These are phyloP conservation scores for Heliconius himera DNA, from an alignment of 1,140 invertebrate genomes.

Conservation along the genomic window DNA sequence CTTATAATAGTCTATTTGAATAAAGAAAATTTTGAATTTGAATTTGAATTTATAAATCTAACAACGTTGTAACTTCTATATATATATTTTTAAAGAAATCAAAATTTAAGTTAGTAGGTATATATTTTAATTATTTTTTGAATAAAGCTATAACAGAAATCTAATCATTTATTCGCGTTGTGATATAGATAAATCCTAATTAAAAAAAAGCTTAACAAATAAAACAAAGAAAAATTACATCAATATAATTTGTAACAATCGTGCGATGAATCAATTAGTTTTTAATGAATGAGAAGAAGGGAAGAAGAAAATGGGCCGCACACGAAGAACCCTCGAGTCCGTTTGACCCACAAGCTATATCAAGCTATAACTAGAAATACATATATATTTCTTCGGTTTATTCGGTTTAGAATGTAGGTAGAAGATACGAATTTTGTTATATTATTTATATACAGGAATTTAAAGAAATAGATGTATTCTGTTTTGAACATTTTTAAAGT, in stretches of 20 bases:
- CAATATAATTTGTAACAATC: conserved; percentile 60
- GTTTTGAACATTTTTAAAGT: no score
- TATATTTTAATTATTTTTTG: no score
- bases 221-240: conserved; percentile 49
- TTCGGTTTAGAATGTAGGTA: no score
- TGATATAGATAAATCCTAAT: neutral
- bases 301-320: conserved; percentile 50
- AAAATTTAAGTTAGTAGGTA: no score
- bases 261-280: conserved; percentile 75
- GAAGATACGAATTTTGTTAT: no score
- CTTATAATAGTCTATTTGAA: no score
- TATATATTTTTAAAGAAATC: no score
- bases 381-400: neutral
- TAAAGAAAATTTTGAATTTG: no score
- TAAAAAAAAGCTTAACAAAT: conserved; percentile 24
- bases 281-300: conserved; percentile 59
- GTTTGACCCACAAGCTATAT: neutral
- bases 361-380: neutral
- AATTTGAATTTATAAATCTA: no score
- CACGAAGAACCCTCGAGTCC: conserved; percentile 45
- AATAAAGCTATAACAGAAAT: neutral
- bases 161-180: neutral
- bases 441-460: no score
- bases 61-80: no score
- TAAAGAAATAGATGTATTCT: no score